A percentile compares a stretch with the other conserved stretches of the same genome.
Conservation (phyloP, 2,888 invertebrate species). For the Pristionchus japonicus region DNA sequence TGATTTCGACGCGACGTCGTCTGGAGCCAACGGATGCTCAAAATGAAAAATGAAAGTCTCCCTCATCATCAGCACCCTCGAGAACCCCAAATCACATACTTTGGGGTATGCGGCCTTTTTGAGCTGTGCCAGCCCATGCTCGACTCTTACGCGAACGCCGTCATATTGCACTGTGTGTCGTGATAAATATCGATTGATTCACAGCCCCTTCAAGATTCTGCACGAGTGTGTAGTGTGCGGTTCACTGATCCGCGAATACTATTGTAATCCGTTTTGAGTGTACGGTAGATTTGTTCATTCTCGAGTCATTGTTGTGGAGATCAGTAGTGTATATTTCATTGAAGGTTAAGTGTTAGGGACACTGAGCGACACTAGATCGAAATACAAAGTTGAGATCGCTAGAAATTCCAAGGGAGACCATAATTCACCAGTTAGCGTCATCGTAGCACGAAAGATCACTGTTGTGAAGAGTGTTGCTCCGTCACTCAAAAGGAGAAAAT, state of each 20-base stretch:
- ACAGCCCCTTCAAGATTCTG: neutral
- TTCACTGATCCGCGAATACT: constrained; percentile 15
- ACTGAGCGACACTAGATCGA: neutral
- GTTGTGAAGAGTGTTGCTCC: neutral
- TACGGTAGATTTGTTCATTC: neutral
- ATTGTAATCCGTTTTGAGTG: neutral
- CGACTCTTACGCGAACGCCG: too few species aligned
- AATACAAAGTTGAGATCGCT: neutral
- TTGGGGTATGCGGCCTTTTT: too few species aligned
- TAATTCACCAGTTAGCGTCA: neutral
- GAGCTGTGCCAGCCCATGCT: too few species aligned
- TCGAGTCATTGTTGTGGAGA: neutral
- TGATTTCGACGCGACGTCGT: too few species aligned
- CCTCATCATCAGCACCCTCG: too few species aligned
- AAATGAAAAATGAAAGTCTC: too few species aligned
- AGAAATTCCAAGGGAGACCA: neutral
- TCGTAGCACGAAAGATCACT: neutral
- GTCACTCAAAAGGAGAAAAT: neutral
- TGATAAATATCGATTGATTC: constrained; percentile 16
- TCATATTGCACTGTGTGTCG: too few species aligned
- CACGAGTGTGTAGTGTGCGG: constrained; percentile 15
- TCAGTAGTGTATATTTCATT: neutral
- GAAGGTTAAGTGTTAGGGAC: neutral
- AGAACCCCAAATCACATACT: too few species aligned
- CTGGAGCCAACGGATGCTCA: too few species aligned